Percentiles rank a stretch among this genome's conserved stretches.
These are phyloP conservation scores for Conistra vaccinii DNA, from an alignment of 2,888 invertebrate species.

Conservation along the genomic window DNA sequence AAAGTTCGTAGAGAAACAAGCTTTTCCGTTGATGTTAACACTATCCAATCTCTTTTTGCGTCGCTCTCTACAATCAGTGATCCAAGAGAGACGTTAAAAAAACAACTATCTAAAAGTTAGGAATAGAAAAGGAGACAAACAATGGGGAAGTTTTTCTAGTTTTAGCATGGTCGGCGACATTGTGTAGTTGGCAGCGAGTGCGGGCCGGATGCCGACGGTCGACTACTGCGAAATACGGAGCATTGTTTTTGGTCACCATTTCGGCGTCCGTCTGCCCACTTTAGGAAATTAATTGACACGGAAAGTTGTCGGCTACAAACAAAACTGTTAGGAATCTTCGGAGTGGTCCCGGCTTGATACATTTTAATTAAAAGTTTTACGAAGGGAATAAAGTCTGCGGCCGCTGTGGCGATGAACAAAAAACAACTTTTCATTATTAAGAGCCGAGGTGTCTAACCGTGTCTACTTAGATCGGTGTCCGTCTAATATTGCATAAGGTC, in stretches of 20 bases:
- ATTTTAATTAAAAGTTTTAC: conserved; percentile 88
- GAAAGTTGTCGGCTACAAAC: conserved; percentile 81
- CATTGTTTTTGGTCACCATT: conserved; percentile 83
- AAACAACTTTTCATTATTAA: conserved; percentile 77
- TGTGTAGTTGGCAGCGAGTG: conserved; percentile 81
- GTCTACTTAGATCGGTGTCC: conserved; percentile 65
- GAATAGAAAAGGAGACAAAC: conserved; percentile 82
- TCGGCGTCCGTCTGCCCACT: conserved; percentile 82
- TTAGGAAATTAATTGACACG: conserved; percentile 87
- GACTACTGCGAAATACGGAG: conserved; percentile 78
- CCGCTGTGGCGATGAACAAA: conserved; percentile 76
- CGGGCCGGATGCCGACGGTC: conserved; percentile 76
- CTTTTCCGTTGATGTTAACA: conserved; percentile 33
- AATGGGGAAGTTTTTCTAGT: conserved; percentile 84
- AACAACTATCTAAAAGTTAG: conserved; percentile 80
- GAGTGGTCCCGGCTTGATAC: conserved; percentile 81
- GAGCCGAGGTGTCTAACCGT: conserved; percentile 66
- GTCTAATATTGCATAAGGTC: conserved; percentile 65
- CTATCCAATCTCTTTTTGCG: conserved; percentile 62
- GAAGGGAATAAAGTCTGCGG: conserved; percentile 79
- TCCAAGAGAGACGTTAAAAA: conserved; percentile 75
- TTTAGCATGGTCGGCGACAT: conserved; percentile 81
- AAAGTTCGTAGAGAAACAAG: conserved; percentile 21
- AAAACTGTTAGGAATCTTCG: conserved; percentile 82
- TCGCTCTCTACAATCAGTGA: conserved; percentile 71